These are phyloP conservation scores for Echinarachnius parma DNA, from an alignment of 53 echinoderm and acorn worm species.

Conservation along the genomic window DNA sequence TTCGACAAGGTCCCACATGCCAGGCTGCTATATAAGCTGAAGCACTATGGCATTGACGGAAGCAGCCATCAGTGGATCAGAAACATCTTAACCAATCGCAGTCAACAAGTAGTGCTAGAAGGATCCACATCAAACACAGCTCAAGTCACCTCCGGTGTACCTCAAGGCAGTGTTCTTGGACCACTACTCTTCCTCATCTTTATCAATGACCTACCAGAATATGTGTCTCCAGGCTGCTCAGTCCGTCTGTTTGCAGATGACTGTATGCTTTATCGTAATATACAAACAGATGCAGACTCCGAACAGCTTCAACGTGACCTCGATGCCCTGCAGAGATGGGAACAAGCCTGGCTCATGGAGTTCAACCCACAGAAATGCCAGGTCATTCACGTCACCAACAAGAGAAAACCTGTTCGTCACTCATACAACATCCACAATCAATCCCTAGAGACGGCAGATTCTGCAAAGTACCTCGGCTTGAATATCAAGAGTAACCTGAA, in stretches of 20 bases:
- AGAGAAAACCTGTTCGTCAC: too few species aligned
- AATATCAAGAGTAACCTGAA: too few species aligned
- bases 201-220: conserved; percentile 53
- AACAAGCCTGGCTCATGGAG: conserved; percentile 18
- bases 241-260: conserved; percentile 52
- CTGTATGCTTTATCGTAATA: conserved; percentile 52
- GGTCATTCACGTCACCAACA: too few species aligned
- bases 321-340: conserved; percentile 19
- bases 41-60: conserved; percentile 22
- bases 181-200: conserved; percentile 49
- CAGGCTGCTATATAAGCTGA: conserved; percentile 35
- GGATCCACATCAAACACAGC: conserved; percentile 20
- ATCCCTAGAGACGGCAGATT: too few species aligned
- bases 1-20: conserved; percentile 41
- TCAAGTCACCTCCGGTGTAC: conserved; percentile 48
- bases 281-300: conserved; percentile 10
- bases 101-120: conserved; percentile 46
- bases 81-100: conserved; percentile 26
- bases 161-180: conserved; percentile 53
- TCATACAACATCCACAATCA: too few species aligned
- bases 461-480: too few species aligned
- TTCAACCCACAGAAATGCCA: too few species aligned
- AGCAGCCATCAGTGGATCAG: conserved; percentile 34
- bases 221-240: conserved; percentile 21
- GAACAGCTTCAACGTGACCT: conserved; percentile 35